A percentile compares a stretch with the other conserved stretches of the same genome.
Conservation (phyloP, 2,888 invertebrate species). For the Antheraea yamamai region DNA sequence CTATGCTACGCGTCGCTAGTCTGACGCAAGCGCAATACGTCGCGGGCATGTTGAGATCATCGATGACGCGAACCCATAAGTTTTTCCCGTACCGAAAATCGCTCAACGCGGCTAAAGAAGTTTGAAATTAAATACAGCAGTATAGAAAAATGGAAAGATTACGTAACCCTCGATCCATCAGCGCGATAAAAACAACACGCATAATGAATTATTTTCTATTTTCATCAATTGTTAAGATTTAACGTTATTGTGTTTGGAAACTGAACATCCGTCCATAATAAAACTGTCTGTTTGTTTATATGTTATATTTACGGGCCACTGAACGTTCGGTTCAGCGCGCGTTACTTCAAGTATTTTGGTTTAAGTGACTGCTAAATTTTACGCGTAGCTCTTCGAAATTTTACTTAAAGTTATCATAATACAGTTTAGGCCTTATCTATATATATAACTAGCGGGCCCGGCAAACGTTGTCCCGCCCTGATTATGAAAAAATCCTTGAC, state of each 20-base stretch:
- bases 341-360: neutral
- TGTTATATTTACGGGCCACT: neutral
- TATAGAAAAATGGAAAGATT: neutral
- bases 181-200: neutral
- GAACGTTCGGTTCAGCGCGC: neutral
- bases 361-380: neutral
- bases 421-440: too few species aligned
- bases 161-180: neutral
- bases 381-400: too few species aligned
- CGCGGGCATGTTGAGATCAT: too few species aligned
- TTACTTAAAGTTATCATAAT: too few species aligned
- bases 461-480: too few species aligned
- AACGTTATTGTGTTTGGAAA: constrained; percentile 1
- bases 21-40: too few species aligned
- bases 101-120: too few species aligned
- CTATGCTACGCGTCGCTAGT: too few species aligned
- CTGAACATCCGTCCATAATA: constrained; percentile 2
- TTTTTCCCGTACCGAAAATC: too few species aligned
- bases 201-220: constrained; percentile 13
- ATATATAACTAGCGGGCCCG: too few species aligned
- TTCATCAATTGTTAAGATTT: constrained; percentile 14
- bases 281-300: constrained; percentile 9
- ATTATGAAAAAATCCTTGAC: too few species aligned
- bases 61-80: too few species aligned
- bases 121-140: neutral